Conservation (phyloP, 2,113 vertebrate genomes). For the Pygoscelis antarcticus region DNA sequence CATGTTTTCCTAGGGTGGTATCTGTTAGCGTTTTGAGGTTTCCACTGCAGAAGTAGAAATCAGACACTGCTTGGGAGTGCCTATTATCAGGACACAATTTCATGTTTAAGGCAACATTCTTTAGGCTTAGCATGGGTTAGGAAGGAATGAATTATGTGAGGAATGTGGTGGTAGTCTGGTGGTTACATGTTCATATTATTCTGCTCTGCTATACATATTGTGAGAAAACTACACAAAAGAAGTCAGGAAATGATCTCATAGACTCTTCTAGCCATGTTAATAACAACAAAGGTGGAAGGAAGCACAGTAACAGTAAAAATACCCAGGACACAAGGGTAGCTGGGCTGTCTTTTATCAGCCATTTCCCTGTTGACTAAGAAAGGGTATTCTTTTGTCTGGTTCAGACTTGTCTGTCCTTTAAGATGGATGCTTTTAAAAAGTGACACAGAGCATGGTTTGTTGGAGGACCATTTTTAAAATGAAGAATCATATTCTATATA, state of each 20-base stretch:
- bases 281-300: background rate
- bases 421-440: background rate
- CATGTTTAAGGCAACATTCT: background rate
- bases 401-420: background rate
- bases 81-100: background rate
- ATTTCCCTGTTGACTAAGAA: background rate
- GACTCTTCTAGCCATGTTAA: background rate
- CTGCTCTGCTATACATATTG: background rate
- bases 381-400: background rate
- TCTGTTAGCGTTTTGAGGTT: background rate
- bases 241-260: background rate
- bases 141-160: background rate
- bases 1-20: background rate
- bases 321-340: background rate
- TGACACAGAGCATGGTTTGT: background rate
- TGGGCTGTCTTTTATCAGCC: background rate
- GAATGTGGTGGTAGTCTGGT: background rate
- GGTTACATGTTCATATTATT: background rate
- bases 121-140: background rate
- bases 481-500: background rate
- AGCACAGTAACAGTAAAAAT: background rate
- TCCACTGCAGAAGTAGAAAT: background rate
- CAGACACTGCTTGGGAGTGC: background rate
- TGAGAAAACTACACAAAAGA: background rate
- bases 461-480: background rate